These are phyloP conservation scores for Hermaeophaga mercurialis DNA, from an alignment of 2,888 invertebrate species.

Conservation along the genomic window DNA sequence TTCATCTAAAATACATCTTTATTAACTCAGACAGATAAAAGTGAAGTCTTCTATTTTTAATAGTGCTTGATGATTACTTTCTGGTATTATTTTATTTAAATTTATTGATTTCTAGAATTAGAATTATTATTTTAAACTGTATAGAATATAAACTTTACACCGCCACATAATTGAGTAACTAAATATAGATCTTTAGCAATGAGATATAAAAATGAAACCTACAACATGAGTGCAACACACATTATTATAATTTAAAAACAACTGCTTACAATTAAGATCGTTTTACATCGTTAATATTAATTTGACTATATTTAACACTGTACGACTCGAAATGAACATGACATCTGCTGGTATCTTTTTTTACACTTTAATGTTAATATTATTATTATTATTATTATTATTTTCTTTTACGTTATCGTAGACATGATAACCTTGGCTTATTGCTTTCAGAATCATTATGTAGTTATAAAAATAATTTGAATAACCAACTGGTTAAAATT, in stretches of 20 bases:
- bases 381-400: constrained; percentile 7
- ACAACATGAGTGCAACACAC: background rate
- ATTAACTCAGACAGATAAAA: too few species aligned
- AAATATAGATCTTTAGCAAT: background rate
- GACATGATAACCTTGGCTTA: constrained; percentile 14
- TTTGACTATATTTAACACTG: constrained; percentile 25
- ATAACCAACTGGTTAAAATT: constrained; percentile 13
- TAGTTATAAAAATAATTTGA: constrained; percentile 7
- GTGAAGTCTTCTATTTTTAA: too few species aligned
- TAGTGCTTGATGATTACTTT: too few species aligned
- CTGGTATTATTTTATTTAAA: too few species aligned
- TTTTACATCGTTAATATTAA: constrained; percentile 27
- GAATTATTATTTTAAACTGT: too few species aligned
- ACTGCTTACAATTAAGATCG: constrained; percentile 28
- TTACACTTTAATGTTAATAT: background rate
- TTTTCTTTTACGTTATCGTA: constrained; percentile 8
- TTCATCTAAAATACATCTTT: too few species aligned
- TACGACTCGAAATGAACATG: background rate
- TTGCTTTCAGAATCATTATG: constrained; percentile 11
- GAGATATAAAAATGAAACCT: too few species aligned
- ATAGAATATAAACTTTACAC: too few species aligned
- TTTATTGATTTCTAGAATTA: too few species aligned
- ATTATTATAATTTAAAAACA: constrained; percentile 19
- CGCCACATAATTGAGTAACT: too few species aligned
- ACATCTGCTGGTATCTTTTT: constrained; percentile 27